These are phyloP conservation scores for Gastracanthus pulcherrimus DNA, from an alignment of 2,888 invertebrate species.

Conservation along the genomic window DNA sequence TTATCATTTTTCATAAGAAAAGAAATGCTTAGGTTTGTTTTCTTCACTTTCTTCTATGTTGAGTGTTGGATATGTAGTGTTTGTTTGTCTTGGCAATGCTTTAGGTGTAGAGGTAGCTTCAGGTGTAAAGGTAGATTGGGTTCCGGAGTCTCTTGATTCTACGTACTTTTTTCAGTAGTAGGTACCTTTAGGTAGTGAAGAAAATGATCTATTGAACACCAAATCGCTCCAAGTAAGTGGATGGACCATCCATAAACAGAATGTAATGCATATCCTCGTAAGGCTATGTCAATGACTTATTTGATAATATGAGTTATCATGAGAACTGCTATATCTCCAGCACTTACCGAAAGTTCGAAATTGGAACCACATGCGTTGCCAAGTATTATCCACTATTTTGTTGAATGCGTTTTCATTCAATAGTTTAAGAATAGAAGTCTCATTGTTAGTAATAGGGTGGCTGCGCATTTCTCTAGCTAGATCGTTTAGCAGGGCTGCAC, in stretches of 20 bases:
- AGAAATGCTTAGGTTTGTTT: no score
- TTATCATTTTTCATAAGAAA: no score
- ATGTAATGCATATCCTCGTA: slow-evolving; percentile 45
- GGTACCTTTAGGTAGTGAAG: slow-evolving; percentile 9
- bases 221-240: slow-evolving; percentile 35
- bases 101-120: no score
- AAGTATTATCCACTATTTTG: slow-evolving; percentile 40
- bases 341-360: slow-evolving; percentile 53
- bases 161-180: background rate
- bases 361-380: slow-evolving; percentile 30
- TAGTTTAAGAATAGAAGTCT: slow-evolving; percentile 15
- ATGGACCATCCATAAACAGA: slow-evolving; percentile 43
- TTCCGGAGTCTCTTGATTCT: background rate
- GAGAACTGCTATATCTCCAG: slow-evolving; percentile 44
- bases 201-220: slow-evolving; percentile 38
- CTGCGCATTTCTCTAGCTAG: slow-evolving; percentile 44
- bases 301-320: background rate
- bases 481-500: slow-evolving; percentile 40
- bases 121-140: no score
- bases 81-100: no score
- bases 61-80: no score
- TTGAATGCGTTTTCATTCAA: no score
- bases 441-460: background rate
- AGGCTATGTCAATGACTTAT: slow-evolving; percentile 31
- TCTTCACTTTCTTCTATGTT: no score